These are phyloP conservation scores for Selenia dentaria DNA, from an alignment of 2,888 invertebrate species.

Conservation along the genomic window DNA sequence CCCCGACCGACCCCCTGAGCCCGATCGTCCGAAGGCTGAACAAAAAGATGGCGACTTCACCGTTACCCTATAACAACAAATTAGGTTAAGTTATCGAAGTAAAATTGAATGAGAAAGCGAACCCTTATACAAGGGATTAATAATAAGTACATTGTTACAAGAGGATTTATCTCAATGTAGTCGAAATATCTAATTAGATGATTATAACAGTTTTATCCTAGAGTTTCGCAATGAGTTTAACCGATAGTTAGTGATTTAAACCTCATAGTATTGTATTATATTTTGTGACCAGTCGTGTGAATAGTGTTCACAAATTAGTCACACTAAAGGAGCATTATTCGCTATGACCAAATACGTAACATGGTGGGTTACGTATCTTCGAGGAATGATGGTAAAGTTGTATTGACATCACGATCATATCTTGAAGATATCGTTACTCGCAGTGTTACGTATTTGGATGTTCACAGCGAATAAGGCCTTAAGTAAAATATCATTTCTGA, in stretches of 20 bases:
- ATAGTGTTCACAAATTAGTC: no score
- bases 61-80: conserved; percentile 61
- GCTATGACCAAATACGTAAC: no score
- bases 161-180: no score
- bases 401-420: no score
- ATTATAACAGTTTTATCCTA: not conserved
- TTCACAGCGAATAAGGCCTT: no score
- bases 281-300: no score
- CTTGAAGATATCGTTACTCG: no score
- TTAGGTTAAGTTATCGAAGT: conserved; percentile 1
- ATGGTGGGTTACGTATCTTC: no score
- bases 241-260: not conserved
- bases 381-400: no score
- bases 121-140: not conserved
- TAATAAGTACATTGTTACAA: not conserved
- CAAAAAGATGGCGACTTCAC: conserved; percentile 75
- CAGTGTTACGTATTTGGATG: no score
- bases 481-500: no score
- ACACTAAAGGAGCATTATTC: no score
- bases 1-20: conserved; percentile 54
- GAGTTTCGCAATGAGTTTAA: not conserved
- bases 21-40: conserved; percentile 62
- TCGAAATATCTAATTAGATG: not conserved
- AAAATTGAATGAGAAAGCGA: not conserved
- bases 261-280: not conserved